Base-by-base conservation (phyloP, 1,140 invertebrate genomes). In the Eupeodes corollae region DNA sequence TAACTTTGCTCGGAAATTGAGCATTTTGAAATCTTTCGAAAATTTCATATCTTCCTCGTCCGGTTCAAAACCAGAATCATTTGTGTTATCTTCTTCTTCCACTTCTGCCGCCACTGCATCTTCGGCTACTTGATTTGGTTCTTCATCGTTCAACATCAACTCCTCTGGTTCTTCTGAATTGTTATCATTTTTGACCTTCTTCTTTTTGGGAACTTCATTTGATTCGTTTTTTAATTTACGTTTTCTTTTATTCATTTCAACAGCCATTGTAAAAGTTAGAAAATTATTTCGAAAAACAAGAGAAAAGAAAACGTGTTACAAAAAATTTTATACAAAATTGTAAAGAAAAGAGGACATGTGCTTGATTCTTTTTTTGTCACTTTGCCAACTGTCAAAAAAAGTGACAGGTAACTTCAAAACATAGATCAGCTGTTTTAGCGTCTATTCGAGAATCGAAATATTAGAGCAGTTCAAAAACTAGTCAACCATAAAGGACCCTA, bases 11-110 rank as follows among this genome's bases (percentile, higher is more conserved):
- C 64, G 58, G 41, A 67, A 67, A 9, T 58, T 40, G 40, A 61
- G 44, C 57, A 67, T 61, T 52, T 67, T 63, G 12, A 67, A 67
- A 44, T 63, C 61, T 38, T 67, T 67, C 12, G 58, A 54, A 48
- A 63, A 67, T 6, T 51, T 48, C 5, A 42, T 39, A 13, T 47
- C 39, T 11, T 49, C 54, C 8, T 26, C 3, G 14, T 59, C 61
- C 1, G 51, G 57, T 34, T 58, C 62, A 16, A 59, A 54, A 1
- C 60, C 59, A 1, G 60, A 63, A 21, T 63, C 58, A 0, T 55
- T 56, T 41, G 52, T 61, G 6, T 54, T 44, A 8, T 63, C 55
- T 1, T 46, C 49, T 35, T 35, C 48, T 33, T 56, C 57, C 15
- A 50, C 38, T 11, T 31, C 47, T 33, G 11, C 14, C 16, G 31